phyloP scores from a whole-genome alignment of 2,888 invertebrate genomes.

The Macrosiphum euphorbiae region DNA sequence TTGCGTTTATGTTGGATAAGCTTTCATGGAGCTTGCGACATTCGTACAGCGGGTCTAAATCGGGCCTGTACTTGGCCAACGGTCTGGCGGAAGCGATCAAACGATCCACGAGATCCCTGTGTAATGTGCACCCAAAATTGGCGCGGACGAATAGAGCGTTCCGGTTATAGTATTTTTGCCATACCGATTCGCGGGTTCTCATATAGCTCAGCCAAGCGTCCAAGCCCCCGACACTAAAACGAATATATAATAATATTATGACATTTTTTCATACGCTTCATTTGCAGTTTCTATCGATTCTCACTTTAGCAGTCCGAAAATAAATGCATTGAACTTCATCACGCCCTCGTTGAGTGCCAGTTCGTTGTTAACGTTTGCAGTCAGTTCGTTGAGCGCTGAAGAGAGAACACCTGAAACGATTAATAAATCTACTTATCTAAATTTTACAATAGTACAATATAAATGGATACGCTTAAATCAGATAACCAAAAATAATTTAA shows the following conservation, averaged over 20 bases:
- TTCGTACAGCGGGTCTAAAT: conserved; percentile 85
- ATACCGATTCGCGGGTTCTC: conserved; percentile 84
- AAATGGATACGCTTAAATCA: neutral
- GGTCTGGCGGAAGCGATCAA: conserved; percentile 84
- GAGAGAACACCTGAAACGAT: conserved; percentile 78
- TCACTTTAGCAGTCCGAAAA: conserved; percentile 88
- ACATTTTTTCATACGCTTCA: neutral
- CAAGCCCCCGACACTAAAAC: conserved; percentile 82
- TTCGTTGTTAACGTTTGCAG: conserved; percentile 85
- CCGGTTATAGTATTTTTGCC: conserved; percentile 84
- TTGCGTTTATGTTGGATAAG: conserved; percentile 73
- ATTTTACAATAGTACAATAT: neutral
- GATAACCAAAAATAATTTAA: neutral
- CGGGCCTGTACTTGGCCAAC: conserved; percentile 83
- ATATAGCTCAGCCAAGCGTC: conserved; percentile 92
- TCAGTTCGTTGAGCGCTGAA: conserved; percentile 85
- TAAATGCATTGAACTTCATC: conserved; percentile 90
- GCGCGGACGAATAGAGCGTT: conserved; percentile 80
- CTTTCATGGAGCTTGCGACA: conserved; percentile 82
- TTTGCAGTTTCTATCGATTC: conserved; percentile 67
- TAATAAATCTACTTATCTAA: neutral
- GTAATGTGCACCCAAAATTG: conserved; percentile 75
- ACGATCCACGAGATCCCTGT: conserved; percentile 77
- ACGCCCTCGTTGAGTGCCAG: conserved; percentile 86
- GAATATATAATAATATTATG: neutral